These are phyloP conservation scores for Melanotaenia parkinsoni DNA, from an alignment of 2,797 vertebrate genomes.

Conservation along the genomic window DNA sequence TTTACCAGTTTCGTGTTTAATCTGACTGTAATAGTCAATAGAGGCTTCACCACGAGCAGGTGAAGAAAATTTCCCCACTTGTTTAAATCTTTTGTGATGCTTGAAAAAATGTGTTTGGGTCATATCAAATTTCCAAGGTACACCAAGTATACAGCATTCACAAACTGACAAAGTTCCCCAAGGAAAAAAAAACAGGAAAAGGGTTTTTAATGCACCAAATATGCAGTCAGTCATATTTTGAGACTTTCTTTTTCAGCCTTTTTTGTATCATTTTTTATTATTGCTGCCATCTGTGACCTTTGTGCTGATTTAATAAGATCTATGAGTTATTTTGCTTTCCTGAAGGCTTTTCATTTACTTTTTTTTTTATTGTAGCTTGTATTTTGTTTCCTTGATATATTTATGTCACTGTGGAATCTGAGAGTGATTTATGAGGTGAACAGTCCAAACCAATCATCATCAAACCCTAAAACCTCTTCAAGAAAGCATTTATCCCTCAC, in stretches of 20 bases:
- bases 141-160: background rate
- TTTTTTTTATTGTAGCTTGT: background rate
- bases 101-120: background rate
- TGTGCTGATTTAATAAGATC: background rate
- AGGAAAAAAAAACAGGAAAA: background rate
- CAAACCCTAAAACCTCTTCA: constrained; percentile 19
- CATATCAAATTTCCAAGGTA: background rate
- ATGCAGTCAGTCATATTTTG: background rate
- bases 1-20: too few relatives aligned
- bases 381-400: background rate
- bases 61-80: too few relatives aligned
- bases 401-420: background rate
- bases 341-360: background rate
- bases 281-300: background rate
- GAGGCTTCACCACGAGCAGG: too few relatives aligned
- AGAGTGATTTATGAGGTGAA: constrained; percentile 17
- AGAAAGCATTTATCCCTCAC: constrained; percentile 7
- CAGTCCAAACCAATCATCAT: constrained; percentile 13
- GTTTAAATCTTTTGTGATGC: too few relatives aligned
- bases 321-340: background rate
- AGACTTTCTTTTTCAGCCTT: background rate
- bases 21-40: too few relatives aligned
- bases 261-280: background rate
- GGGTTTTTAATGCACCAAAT: background rate
- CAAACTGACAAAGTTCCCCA: background rate